Conservation (phyloP, 92 coral and sea anemone genomes). For the Epizoanthus ramosus region DNA sequence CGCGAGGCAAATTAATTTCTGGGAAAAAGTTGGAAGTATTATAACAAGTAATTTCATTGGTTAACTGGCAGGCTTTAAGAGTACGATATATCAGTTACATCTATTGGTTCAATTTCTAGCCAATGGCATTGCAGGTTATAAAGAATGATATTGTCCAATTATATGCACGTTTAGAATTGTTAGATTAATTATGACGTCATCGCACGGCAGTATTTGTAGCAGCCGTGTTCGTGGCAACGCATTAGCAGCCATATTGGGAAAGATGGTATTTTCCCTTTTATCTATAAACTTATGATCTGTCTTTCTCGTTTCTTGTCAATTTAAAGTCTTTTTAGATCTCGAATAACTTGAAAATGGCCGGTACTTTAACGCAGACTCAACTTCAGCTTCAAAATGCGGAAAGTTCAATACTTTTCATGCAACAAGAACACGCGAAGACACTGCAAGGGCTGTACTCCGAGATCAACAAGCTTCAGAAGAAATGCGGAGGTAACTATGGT, state of each 20-base stretch:
- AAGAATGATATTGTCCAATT: conserved; percentile 41
- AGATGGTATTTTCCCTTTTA: conserved; percentile 43
- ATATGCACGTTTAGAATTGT: conserved; percentile 28
- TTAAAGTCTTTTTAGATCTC: not conserved
- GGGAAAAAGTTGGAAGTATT: no score
- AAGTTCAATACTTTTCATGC: conserved; percentile 96
- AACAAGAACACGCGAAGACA: conserved; percentile 97
- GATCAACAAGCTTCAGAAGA: conserved; percentile 97
- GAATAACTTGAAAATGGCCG: conserved; percentile 65
- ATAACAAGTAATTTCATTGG: conserved; percentile 24
- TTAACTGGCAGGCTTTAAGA: not conserved
- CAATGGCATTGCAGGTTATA: conserved; percentile 46
- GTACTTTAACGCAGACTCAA: conserved; percentile 75
- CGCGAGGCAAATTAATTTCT: not conserved
- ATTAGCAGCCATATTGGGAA: conserved; percentile 85
- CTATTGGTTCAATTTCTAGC: conserved; percentile 18
- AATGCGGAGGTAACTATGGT: conserved; percentile 88
- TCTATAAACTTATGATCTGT: conserved; percentile 26
- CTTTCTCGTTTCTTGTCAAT: not conserved
- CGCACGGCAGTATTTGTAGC: conserved; percentile 61
- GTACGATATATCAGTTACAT: not conserved
- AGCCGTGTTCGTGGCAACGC: conserved; percentile 87
- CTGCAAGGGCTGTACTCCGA: conserved; percentile 93
- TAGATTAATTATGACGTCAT: conserved; percentile 75
- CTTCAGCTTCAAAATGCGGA: conserved; percentile 96